Evolutionary conservation across 2,113 vertebrate genomes (phyloP).

Genomic region (Tautogolabrus adspersus): DNA sequence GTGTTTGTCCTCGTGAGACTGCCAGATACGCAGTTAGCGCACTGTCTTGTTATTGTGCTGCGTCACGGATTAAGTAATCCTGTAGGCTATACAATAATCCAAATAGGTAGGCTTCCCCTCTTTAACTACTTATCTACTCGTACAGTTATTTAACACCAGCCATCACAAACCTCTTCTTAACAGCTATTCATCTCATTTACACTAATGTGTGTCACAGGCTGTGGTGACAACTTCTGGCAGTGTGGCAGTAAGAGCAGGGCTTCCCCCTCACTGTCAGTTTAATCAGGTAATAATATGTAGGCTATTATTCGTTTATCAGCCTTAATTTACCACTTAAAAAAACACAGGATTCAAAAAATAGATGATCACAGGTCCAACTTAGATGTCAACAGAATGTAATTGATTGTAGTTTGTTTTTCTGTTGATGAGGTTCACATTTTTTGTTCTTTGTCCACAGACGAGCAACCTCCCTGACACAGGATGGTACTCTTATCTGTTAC

Average conservation of each 20-base stretch:
- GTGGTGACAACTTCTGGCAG: neutral
- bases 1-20: slow-evolving; percentile 37
- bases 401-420: no score
- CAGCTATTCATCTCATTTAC: neutral
- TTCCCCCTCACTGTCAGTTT: neutral
- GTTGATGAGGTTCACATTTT: neutral
- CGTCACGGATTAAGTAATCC: slow-evolving; percentile 74
- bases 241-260: neutral
- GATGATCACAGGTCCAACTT: neutral
- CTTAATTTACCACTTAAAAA: neutral
- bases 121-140: neutral
- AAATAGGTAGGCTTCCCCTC: neutral
- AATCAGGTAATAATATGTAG: neutral
- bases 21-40: slow-evolving; percentile 35
- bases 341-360: no score
- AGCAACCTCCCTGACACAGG: neutral
- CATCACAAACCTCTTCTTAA: neutral
- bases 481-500: neutral
- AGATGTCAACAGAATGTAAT: neutral
- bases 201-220: neutral
- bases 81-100: slow-evolving; percentile 39
- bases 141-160: neutral
- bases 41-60: slow-evolving; percentile 59
- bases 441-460: neutral
- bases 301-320: neutral